Evolutionary conservation across 1,140 invertebrate species (phyloP), one percentile per base, ranked within the genome.

Genomic region (Tyrophagus putrescentiae): DNA sequence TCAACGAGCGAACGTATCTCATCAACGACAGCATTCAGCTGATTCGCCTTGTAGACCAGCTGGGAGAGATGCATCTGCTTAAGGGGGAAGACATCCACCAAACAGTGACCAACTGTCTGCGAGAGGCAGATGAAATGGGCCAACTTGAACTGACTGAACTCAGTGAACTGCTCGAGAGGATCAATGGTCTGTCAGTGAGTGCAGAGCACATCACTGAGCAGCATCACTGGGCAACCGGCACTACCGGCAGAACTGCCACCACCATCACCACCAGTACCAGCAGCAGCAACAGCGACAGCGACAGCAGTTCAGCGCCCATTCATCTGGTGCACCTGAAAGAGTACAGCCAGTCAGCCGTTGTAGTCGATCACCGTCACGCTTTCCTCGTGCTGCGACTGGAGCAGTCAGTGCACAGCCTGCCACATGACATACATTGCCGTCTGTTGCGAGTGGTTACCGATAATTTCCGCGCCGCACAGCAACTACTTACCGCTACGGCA

Each of bases 1-100:
- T 54, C 3, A 54, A 54, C 25, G 52, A 54, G 27, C 27, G 52
- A 33, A 54, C 52, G 18, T 31, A 34, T n/a, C 18, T 48, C 7
- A 7, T 48, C 7, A 48, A 48, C 21, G 45, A 48, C 18, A 48
- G 7, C 9, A 29, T 48, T 48, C 21, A 7, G 9, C 31, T 48
- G 45, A 25, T 48, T 6, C 45, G 45, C 23, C 13, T 18, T 21
- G 23, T 21, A 25, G 7, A 48, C 7, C 45, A 48, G 31, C 18
- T 48, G 45, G 7, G 7, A 25, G 7, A 48, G 18, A 25, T 48
- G 13, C 21, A 48, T 48, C 21, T 48, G 21, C 7, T 18, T 7
- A 7, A 25, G 7, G 45, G 45, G 21, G 45, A 48, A 21, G 31
- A 48, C 21, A 7, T 48, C 18, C 7, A 18, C 23, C 21, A 48